Base-by-base conservation (phyloP, 2,113 vertebrate species). In the Halcyon malimbica region DNA sequence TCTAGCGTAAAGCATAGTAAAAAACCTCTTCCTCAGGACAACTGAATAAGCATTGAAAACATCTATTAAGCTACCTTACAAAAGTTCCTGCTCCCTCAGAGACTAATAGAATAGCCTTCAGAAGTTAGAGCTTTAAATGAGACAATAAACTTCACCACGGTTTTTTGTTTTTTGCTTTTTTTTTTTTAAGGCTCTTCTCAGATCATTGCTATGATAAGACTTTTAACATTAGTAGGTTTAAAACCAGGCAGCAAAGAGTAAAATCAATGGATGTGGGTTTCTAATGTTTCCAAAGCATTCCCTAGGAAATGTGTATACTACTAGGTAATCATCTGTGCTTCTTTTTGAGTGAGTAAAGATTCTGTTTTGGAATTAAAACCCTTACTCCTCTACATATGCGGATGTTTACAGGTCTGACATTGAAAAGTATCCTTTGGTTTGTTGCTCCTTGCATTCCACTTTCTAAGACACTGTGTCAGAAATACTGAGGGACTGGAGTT, bases 1-100 rank as follows among this genome's bases (percentile, higher is more conserved):
- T 2, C 12, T 24, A 41, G 26, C 1, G 1, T 13, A 68, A 59
- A 31, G 8, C 2, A 8, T 1, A 42, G 26, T 4, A 60, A 59
- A 81, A 68, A 5, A 2, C 6, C 26, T 46, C 8, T n/a, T 69
- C 65, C 57, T 7, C 6, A 79, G 28, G 29, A 82, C 16, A 28
- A 56, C 10, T 26, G 28, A 77, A 31, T 73, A 77, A 90, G 31
- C 31, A 65, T 8, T 6, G 2, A 74, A 88, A 92, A 50, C 41
- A 69, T 37, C 18, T 56, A 65, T 80, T 76, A 54, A 46, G 25
- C 11, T n/a, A 33, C 29, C 3, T 84, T 48, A 24, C 10, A 83
- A 63, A 71, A 25, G 35, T 57, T 57, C 9, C 35, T 62, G 9
- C 37, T 62, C 10, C 18, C 63, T 64, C 20, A 65, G 46, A 83